Percentiles rank a stretch among this genome's conserved stretches.
phyloP scores from a whole-genome alignment of 2,797 vertebrate genomes.

The Luscinia luscinia region DNA sequence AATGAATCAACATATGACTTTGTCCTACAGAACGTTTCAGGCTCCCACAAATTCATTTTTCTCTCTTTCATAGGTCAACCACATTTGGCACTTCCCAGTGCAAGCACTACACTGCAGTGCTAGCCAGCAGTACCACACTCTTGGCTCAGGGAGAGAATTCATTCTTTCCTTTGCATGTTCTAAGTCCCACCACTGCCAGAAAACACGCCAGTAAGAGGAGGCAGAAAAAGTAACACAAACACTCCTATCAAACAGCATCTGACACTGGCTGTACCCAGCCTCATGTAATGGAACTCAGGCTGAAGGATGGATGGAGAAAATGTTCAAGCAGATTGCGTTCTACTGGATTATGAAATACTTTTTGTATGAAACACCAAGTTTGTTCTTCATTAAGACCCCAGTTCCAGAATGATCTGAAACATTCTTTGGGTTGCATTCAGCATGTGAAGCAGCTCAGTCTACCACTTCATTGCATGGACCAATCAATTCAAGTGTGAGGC shows the following conservation, averaged over 20 bases:
- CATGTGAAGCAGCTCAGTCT: not conserved
- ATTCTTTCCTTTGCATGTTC: not conserved
- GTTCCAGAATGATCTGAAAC: not conserved
- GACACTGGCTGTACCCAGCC: not conserved
- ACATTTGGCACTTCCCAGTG: not conserved
- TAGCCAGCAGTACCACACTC: not conserved
- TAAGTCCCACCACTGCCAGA: not conserved
- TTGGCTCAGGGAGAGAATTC: not conserved
- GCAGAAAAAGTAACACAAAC: not conserved
- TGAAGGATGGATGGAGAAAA: not conserved
- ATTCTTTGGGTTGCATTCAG: not conserved
- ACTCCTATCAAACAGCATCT: not conserved
- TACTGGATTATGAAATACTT: not conserved
- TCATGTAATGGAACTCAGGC: not conserved
- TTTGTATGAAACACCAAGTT: not conserved
- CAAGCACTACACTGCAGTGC: not conserved
- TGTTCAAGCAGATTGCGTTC: fast-evolving
- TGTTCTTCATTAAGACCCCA: not conserved
- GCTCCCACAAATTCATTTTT: not conserved
- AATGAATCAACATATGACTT: not conserved
- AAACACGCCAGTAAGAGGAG: not conserved
- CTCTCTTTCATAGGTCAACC: not conserved
- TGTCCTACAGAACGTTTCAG: not conserved
- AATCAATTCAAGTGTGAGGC: not conserved
- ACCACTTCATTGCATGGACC: not conserved